Conservation (phyloP, 1,140 invertebrate species). For the Rhynchophorus ferrugineus region DNA sequence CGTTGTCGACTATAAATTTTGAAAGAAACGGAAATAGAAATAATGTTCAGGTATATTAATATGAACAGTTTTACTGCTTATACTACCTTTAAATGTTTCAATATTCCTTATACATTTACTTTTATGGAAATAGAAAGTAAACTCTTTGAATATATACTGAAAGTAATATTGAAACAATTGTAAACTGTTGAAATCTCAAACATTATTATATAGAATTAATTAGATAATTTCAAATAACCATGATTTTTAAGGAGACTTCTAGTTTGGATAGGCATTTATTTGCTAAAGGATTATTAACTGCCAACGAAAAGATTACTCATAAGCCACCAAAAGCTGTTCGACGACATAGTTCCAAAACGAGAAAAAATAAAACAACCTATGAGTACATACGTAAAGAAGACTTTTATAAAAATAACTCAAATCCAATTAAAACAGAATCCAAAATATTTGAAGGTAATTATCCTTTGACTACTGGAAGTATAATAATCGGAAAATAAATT, state of each 20-base stretch:
- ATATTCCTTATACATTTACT: no score
- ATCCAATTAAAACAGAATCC: conserved; percentile 18
- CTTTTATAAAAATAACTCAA: conserved; percentile 27
- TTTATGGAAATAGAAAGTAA: no score
- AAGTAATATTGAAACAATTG: no score
- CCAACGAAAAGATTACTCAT: conserved; percentile 43
- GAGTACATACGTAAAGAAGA: conserved; percentile 45
- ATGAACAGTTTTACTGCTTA: not conserved
- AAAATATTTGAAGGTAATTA: not conserved
- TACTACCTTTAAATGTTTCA: no score
- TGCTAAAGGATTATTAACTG: conserved; percentile 33
- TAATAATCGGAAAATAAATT: no score
- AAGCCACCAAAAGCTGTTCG: conserved; percentile 47
- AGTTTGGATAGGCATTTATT: conserved; percentile 48
- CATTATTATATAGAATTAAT: no score
- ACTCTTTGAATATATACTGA: no score
- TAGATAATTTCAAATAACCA: no score
- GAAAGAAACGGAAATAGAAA: conserved; percentile 46
- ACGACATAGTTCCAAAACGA: conserved; percentile 38
- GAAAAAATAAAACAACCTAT: conserved; percentile 35
- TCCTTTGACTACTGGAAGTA: no score
- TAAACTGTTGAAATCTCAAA: no score
- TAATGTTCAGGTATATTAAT: conserved; percentile 32
- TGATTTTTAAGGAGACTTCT: conserved; percentile 39
- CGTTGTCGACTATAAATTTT: conserved; percentile 43